A percentile compares a stretch with the other conserved stretches of the same genome.
Evolutionary conservation across 2,113 vertebrate species (phyloP).

Genomic region (Sarotherodon lohbergeri): DNA sequence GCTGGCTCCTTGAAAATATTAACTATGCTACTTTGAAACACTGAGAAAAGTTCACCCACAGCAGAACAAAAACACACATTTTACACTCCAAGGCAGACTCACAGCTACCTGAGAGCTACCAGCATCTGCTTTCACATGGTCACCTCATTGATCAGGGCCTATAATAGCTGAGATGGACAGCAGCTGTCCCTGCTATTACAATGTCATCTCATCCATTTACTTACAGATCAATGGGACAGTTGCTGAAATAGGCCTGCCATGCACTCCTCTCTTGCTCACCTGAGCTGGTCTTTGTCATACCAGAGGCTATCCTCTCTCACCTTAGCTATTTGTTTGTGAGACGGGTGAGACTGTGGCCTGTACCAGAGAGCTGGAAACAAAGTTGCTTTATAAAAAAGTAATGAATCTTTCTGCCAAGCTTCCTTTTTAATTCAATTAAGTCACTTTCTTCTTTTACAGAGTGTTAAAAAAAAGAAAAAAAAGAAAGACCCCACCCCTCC

Average conservation of each 20-base stretch:
- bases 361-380: constrained; percentile 18
- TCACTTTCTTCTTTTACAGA: constrained; percentile 24
- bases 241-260: constrained; percentile 23
- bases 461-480: not conserved
- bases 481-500: not conserved
- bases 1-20: not conserved
- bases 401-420: constrained; percentile 51
- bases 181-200: constrained; percentile 38
- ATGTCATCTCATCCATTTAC: constrained; percentile 49
- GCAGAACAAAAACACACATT: not conserved
- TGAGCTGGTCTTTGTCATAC: not conserved
- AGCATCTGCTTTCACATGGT: constrained; percentile 1
- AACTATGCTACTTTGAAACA: not conserved
- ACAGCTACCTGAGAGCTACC: not conserved
- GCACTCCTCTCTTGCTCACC: constrained; percentile 7
- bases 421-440: constrained; percentile 70
- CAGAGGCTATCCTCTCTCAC: not conserved
- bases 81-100: not conserved
- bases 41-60: not conserved
- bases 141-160: constrained; percentile 32
- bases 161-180: constrained; percentile 31
- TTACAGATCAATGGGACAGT: constrained; percentile 46
- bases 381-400: constrained; percentile 64
- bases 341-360: accelerated
- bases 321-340: constrained; percentile 27